Evolutionary conservation across 2,113 vertebrate species (phyloP).

Genomic region (Cyprinus carpio): DNA sequence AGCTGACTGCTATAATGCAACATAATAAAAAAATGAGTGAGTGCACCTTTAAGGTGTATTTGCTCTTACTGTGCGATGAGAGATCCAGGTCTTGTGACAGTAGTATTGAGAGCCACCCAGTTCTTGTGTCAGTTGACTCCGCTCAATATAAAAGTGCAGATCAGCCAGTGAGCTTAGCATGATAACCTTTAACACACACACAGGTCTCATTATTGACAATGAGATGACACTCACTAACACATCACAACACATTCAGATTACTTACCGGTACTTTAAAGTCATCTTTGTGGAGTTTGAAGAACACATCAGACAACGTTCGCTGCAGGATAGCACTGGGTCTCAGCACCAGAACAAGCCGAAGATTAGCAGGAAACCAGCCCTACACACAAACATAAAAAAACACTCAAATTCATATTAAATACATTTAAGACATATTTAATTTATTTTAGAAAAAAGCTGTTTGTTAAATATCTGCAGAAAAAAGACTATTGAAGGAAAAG

Average conservation of each 20-base stretch:
- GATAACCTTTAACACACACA: slow-evolving; percentile 81
- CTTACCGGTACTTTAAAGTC: slow-evolving; percentile 97
- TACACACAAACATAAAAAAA: slow-evolving; percentile 57
- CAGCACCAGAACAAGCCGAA: slow-evolving; percentile 91
- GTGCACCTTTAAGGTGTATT: not conserved
- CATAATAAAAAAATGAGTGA: not conserved
- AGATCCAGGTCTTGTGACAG: slow-evolving; percentile 93
- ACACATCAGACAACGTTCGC: slow-evolving; percentile 86
- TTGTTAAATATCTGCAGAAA: not conserved
- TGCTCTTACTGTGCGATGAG: slow-evolving; percentile 86
- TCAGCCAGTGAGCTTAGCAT: slow-evolving; percentile 95
- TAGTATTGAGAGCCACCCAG: slow-evolving; percentile 93
- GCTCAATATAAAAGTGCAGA: slow-evolving; percentile 91
- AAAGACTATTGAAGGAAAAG: not conserved
- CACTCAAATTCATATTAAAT: not conserved
- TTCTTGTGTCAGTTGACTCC: slow-evolving; percentile 90
- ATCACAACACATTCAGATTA: slow-evolving; percentile 37
- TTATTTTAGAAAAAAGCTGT: not conserved
- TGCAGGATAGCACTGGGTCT: slow-evolving; percentile 89
- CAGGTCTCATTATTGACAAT: not conserved
- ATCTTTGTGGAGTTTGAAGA: slow-evolving; percentile 92
- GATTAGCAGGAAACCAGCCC: slow-evolving; percentile 94
- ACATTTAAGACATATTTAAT: not conserved
- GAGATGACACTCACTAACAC: not conserved
- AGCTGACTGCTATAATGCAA: not conserved